phyloP scores from a whole-genome alignment of 2,113 vertebrate genomes.

The Dolichotis patagonum region DNA sequence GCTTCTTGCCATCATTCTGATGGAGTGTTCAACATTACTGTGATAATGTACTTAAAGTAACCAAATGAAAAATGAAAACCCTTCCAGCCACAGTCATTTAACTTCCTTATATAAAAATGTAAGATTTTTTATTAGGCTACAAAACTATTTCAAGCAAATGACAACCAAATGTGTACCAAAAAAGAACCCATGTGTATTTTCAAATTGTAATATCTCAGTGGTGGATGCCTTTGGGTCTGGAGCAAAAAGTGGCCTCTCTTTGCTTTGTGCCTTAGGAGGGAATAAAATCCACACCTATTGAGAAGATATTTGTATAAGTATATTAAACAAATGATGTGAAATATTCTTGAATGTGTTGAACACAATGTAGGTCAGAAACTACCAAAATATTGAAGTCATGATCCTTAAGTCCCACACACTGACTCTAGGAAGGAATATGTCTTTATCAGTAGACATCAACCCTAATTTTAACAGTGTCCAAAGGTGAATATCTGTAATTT shows the following conservation, averaged over 20 bases:
- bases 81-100: conserved; percentile 83
- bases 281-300: conserved; percentile 67
- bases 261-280: conserved; percentile 67
- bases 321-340: background rate
- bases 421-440: background rate
- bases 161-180: conserved; percentile 84
- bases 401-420: background rate
- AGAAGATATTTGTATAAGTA: conserved; percentile 10
- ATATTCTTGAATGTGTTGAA: background rate
- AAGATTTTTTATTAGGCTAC: conserved; percentile 84
- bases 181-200: background rate
- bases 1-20: conserved; percentile 55
- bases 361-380: background rate
- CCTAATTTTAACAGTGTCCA: background rate
- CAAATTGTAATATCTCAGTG: conserved; percentile 57
- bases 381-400: background rate
- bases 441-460: background rate
- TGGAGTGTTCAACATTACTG: conserved; percentile 62
- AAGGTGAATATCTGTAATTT: background rate
- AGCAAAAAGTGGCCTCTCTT: conserved; percentile 23
- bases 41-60: conserved; percentile 84
- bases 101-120: conserved; percentile 85
- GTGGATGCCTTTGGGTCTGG: background rate
- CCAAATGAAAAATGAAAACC: conserved; percentile 82
- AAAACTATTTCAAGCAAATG: conserved; percentile 85